A percentile compares a stretch with the other conserved stretches of the same genome.
Evolutionary conservation across 1,140 invertebrate species (phyloP).

Genomic region (Zaprionus nigranus): DNA sequence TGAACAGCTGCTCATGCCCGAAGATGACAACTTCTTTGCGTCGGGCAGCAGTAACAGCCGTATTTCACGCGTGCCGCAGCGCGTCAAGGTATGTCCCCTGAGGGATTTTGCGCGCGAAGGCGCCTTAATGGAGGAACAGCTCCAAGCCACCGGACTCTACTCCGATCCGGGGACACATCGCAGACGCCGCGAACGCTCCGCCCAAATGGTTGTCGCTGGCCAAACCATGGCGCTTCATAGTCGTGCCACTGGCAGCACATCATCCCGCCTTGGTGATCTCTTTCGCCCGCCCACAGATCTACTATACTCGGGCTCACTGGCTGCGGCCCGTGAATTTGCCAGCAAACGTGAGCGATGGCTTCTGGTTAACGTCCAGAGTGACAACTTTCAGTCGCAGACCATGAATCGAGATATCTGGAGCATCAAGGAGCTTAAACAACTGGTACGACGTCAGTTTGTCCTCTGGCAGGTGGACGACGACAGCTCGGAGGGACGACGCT

Average conservation of each 20-base stretch:
- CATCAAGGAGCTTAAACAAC: conserved; percentile 87
- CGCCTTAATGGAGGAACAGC: conserved; percentile 77
- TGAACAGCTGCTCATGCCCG: conserved; percentile 78
- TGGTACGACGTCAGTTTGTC: conserved; percentile 90
- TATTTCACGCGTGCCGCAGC: conserved; percentile 54
- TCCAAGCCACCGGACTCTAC: conserved; percentile 70
- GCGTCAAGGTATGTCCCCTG: conserved; percentile 77
- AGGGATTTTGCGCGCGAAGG: conserved; percentile 80
- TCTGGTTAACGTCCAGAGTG: conserved; percentile 92
- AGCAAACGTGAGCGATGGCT: conserved; percentile 89
- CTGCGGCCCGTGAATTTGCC: conserved; percentile 88
- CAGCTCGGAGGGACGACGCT: conserved; percentile 88
- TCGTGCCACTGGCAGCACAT: conserved; percentile 44
- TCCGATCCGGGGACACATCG: conserved; percentile 60
- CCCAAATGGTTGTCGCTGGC: conserved; percentile 69
- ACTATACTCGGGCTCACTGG: conserved; percentile 88
- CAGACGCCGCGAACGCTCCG: conserved; percentile 60
- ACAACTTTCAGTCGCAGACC: conserved; percentile 90
- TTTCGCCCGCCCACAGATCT: conserved; percentile 91
- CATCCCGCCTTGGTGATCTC: conserved; percentile 88
- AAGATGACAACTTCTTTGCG: conserved; percentile 82
- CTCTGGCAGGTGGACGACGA: conserved; percentile 92
- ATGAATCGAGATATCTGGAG: conserved; percentile 93
- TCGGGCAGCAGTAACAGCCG: conserved; percentile 55
- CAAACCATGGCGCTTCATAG: conserved; percentile 50